Evolutionary conservation across 2,113 vertebrate species (phyloP).

Genomic region (Eulacestoma nigropectus): DNA sequence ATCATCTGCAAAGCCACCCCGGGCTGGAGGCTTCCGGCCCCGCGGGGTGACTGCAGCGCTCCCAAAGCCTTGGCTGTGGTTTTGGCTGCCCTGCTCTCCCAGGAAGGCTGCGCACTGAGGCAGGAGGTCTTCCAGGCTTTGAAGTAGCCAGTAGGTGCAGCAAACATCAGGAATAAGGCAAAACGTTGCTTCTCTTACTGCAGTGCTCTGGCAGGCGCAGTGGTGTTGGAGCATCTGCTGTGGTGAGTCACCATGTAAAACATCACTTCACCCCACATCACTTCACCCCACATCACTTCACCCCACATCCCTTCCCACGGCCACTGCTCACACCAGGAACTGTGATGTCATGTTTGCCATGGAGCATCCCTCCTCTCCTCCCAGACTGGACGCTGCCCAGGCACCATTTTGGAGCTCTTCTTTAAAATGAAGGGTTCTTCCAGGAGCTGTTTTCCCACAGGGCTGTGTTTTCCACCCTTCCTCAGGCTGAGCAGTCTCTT

Average conservation of each 20-base stretch:
- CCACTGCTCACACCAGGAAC: rapidly evolving
- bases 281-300: neutral
- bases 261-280: neutral
- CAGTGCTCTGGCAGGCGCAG: rapidly evolving
- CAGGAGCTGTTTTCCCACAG: neutral
- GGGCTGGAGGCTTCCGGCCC: neutral
- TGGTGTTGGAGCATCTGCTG: rapidly evolving
- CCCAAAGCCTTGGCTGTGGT: neutral
- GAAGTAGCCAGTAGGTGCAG: rapidly evolving
- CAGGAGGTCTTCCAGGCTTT: no score
- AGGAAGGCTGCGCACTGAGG: neutral
- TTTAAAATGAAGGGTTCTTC: neutral
- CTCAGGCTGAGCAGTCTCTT: neutral
- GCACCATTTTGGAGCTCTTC: neutral
- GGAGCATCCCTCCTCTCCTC: neutral
- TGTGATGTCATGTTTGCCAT: rapidly evolving
- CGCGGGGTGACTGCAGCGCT: rapidly evolving
- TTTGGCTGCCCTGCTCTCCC: neutral
- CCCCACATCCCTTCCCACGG: no score
- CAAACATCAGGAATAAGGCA: neutral
- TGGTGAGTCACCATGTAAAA: neutral
- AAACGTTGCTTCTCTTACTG: rapidly evolving
- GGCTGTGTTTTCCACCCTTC: neutral
- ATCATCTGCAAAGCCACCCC: conserved; percentile 31
- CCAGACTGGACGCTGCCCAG: rapidly evolving